Evolutionary conservation across 2,797 vertebrate species (phyloP), one percentile per base, ranked within the genome.

Genomic region (Pangasius sanitwongsei): DNA sequence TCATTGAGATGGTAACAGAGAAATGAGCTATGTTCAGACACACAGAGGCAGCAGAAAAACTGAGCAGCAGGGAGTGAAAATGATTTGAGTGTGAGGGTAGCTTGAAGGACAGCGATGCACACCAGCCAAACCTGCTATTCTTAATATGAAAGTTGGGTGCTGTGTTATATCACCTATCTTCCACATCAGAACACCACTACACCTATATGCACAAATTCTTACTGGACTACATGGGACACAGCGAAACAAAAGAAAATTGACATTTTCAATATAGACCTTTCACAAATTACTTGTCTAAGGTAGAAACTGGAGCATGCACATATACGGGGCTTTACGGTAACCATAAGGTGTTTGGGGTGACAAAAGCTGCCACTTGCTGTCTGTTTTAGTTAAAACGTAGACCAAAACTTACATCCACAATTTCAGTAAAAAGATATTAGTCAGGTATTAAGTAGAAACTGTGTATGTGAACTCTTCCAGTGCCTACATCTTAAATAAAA

Each of bases 1-100:
- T 72, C 87, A 48, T 81, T 86, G 63, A 81, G 55, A 50, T 16
- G 65, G 50, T 72, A 86, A 89, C 67, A 57, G 75, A 69, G 44
- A 70, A 86, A 81, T 82, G 37, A 69, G 34, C 50, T n/a, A 69
- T 34, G 28, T 8, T 77, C n/a, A 84, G 57, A 65, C 7, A n/a
- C 23, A 61, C 3, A 3, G 59, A 85, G 44, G 23, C 23, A 65
- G 61, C 20, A 34, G 20, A 59, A 53, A 34, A 74, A 75, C 8
- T 44, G 34, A 78, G 48, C 87, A 55, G 70, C 81, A 11, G 57
- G 20, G 55, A 37, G 67, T 25, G 41, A 84, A 77, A 85, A 85
- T 48, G 65, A 78, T 75, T 59, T 25, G 74, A 67, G 50, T n/a
- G 37, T 55, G n/a, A 81, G 75, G 37, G 37, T 55, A 86, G 31